Conservation (phyloP, 2,797 vertebrate species). For the Hypotaenidia philippensis region DNA sequence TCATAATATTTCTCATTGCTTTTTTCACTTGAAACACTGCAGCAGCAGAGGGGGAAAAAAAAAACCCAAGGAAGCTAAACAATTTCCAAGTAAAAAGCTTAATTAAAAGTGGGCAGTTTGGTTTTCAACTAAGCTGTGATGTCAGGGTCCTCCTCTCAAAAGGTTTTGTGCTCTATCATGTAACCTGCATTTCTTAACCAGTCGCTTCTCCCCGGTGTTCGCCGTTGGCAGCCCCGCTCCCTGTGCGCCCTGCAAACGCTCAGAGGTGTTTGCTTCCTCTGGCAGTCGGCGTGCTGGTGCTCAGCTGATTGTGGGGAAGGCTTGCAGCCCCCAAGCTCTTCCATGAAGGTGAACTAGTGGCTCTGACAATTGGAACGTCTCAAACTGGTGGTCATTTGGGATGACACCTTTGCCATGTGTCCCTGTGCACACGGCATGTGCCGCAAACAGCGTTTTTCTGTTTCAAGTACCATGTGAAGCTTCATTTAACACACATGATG, state of each 20-base stretch:
- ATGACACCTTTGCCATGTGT: background rate
- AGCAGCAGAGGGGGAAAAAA: background rate
- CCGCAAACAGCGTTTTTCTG: background rate
- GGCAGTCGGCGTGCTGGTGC: background rate
- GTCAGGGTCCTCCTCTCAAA: background rate
- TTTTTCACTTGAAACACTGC: background rate
- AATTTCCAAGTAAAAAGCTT: background rate
- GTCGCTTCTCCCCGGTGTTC: accelerated
- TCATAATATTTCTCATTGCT: background rate
- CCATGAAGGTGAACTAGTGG: background rate
- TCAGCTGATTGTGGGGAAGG: background rate
- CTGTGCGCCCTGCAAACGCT: background rate
- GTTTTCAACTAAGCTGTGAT: background rate
- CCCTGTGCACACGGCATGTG: accelerated
- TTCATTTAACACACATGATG: accelerated
- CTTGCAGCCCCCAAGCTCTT: background rate
- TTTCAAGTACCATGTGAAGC: background rate
- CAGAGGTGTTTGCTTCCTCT: background rate
- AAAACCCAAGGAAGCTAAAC: background rate
- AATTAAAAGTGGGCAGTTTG: background rate
- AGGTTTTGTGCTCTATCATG: background rate
- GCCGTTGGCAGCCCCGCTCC: background rate
- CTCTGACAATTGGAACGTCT: background rate
- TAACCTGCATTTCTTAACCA: background rate
- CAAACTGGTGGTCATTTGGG: background rate